Conservation (phyloP, 2,888 invertebrate genomes). For the Troilus luridus region DNA sequence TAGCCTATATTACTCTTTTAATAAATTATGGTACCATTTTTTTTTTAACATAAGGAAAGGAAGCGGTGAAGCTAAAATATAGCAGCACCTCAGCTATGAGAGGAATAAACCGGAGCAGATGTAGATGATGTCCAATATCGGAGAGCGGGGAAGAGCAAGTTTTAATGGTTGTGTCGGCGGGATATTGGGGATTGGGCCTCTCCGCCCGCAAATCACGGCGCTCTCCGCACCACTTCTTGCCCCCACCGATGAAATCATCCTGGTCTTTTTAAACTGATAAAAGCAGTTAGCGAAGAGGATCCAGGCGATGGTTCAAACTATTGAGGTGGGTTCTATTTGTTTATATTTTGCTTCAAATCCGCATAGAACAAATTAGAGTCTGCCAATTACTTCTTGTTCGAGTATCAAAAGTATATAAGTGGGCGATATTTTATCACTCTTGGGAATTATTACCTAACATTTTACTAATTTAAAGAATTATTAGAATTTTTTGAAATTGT, state of each 20-base stretch:
- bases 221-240: neutral
- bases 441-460: no score
- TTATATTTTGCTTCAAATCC: neutral
- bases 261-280: neutral
- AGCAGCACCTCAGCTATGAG: neutral
- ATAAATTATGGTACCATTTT: neutral
- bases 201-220: neutral
- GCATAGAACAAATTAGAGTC: neutral
- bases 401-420: no score
- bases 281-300: neutral
- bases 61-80: neutral
- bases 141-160: neutral
- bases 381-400: no score
- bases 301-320: neutral
- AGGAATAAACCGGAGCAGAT: neutral
- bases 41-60: neutral
- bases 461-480: no score
- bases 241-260: neutral
- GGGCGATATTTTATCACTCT: no score
- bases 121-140: conserved; percentile 10
- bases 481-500: no score
- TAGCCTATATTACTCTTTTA: no score
- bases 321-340: neutral
- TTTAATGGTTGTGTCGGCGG: neutral
- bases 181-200: neutral